Percentiles rank a stretch among this genome's conserved stretches.
Conservation (phyloP, 2,797 vertebrate species). For the Sebastes dallii region DNA sequence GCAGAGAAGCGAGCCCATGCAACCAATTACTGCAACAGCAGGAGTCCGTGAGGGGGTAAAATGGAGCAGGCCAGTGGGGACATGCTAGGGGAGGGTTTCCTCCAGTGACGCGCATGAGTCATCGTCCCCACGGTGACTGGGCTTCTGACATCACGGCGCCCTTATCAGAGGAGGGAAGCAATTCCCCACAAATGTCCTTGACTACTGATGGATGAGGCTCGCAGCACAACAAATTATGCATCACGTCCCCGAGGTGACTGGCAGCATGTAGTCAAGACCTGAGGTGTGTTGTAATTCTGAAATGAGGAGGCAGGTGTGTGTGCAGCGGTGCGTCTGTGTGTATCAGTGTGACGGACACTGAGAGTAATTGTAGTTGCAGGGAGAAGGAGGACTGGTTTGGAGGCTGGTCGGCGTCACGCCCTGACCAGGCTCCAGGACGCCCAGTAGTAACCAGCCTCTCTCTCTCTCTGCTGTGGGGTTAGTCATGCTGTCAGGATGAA, state of each 20-base stretch:
- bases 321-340: constrained; percentile 5
- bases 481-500: constrained; percentile 29
- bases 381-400: constrained; percentile 15
- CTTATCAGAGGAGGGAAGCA: constrained; percentile 52
- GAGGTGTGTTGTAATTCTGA: constrained; percentile 26
- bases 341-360: constrained; percentile 27
- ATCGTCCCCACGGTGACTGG: constrained; percentile 49
- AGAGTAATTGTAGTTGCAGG: constrained; percentile 38
- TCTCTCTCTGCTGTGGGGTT: constrained; percentile 10
- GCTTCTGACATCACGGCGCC: constrained; percentile 62
- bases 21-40: constrained; percentile 48
- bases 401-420: constrained; percentile 31
- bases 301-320: constrained; percentile 32
- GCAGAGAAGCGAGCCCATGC: constrained; percentile 17
- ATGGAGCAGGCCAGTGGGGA: constrained; percentile 31
- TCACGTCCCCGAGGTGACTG: constrained; percentile 10
- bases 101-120: constrained; percentile 63
- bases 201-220: constrained; percentile 22
- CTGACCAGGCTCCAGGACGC: constrained; percentile 11
- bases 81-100: constrained; percentile 6
- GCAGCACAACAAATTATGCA: constrained; percentile 26
- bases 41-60: constrained; percentile 29
- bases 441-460: constrained; percentile 1
- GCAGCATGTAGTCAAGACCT: constrained; percentile 23
- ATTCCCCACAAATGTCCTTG: constrained; percentile 57